Evolutionary conservation across 2,888 invertebrate species (phyloP).

Genomic region (Brachycybe producta): DNA sequence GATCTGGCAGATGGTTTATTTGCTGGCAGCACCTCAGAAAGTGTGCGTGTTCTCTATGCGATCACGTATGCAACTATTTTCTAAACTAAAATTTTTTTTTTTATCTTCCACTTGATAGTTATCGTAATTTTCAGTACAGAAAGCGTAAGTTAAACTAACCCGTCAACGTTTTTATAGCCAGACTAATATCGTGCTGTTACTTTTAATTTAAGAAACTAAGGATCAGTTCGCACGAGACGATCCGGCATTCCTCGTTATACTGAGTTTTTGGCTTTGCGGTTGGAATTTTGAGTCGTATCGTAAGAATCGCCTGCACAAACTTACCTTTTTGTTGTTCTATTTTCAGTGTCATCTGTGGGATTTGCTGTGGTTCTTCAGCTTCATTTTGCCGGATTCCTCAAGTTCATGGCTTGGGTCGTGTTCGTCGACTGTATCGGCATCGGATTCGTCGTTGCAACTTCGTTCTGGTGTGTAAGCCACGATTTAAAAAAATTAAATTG

Average conservation of each 20-base stretch:
- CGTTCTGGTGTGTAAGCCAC: constrained; percentile 81
- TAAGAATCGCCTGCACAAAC: too few relatives aligned
- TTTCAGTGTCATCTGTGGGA: constrained; percentile 75
- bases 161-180: too few relatives aligned
- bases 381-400: constrained; percentile 44
- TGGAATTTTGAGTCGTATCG: constrained; percentile 37
- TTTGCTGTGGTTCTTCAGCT: constrained; percentile 68
- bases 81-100: too few relatives aligned
- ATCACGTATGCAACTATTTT: background rate
- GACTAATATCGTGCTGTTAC: background rate
- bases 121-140: constrained; percentile 91
- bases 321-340: too few relatives aligned
- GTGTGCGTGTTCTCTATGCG: constrained; percentile 41
- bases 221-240: constrained; percentile 98
- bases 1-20: constrained; percentile 96
- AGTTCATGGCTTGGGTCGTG: constrained; percentile 79
- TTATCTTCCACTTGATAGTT: constrained; percentile 36
- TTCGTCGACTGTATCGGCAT: constrained; percentile 87
- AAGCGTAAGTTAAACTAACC: constrained; percentile 79
- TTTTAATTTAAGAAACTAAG: constrained; percentile 67
- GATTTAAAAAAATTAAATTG: too few relatives aligned
- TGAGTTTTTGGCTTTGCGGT: constrained; percentile 64
- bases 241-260: constrained; percentile 89
- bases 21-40: constrained; percentile 88
- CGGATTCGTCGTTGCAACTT: constrained; percentile 71